Percentiles rank a stretch among this genome's conserved stretches.
Conservation (phyloP, 1,140 invertebrate species). For the Drosophila arawakana region DNA sequence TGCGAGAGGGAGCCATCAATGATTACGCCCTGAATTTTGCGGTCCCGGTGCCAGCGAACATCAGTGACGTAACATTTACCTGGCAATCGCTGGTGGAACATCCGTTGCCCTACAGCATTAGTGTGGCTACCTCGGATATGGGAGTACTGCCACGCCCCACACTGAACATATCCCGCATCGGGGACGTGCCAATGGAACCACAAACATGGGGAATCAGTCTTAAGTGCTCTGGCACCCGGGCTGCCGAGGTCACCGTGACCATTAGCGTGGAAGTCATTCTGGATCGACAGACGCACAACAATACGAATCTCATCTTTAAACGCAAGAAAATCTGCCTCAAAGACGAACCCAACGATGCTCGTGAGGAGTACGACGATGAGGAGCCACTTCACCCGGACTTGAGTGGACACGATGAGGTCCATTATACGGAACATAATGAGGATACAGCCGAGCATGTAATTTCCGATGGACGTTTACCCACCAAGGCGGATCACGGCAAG, state of each 20-base stretch:
- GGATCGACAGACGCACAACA: slow-evolving; percentile 87
- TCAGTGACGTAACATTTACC: slow-evolving; percentile 93
- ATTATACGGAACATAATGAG: slow-evolving; percentile 71
- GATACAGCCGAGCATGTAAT: slow-evolving; percentile 60
- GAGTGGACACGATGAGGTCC: slow-evolving; percentile 56
- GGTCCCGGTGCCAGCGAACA: slow-evolving; percentile 91
- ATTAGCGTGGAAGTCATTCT: slow-evolving; percentile 94
- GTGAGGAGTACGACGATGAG: slow-evolving; percentile 74
- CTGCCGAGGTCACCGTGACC: slow-evolving; percentile 93
- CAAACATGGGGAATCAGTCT: slow-evolving; percentile 93
- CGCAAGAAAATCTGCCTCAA: slow-evolving; percentile 92
- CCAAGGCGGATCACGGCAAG: slow-evolving; percentile 36
- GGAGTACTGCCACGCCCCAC: slow-evolving; percentile 90
- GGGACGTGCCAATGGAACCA: slow-evolving; percentile 90
- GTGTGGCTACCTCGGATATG: slow-evolving; percentile 91
- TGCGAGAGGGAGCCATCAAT: slow-evolving; percentile 93
- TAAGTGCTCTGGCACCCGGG: slow-evolving; percentile 91
- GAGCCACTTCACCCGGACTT: slow-evolving; percentile 64
- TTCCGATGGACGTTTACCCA: slow-evolving; percentile 54
- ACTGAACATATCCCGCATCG: slow-evolving; percentile 92
- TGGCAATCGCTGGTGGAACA: slow-evolving; percentile 92
- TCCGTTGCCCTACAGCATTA: slow-evolving; percentile 92
- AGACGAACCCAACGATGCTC: slow-evolving; percentile 69
- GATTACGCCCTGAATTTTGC: slow-evolving; percentile 94
- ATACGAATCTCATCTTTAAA: slow-evolving; percentile 91